Percentiles rank a stretch among this genome's conserved stretches.
phyloP scores from a whole-genome alignment of 2,888 invertebrate genomes.

The Myathropa florea region DNA sequence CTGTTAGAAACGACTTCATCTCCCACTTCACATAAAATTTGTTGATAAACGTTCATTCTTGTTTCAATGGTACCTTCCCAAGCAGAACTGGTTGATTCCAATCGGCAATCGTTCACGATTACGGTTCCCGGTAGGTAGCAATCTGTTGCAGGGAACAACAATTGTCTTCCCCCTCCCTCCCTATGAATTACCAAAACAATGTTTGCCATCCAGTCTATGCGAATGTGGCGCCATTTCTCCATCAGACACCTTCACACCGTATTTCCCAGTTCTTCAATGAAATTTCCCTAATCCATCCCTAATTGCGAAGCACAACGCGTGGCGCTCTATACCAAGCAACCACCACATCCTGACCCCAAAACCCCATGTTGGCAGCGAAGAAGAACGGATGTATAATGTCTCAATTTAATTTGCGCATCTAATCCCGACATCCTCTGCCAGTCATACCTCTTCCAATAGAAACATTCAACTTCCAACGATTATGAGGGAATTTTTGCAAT shows the following conservation, averaged over 20 bases:
- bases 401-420: slow-evolving; percentile 31
- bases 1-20: too few relatives aligned
- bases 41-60: too few relatives aligned
- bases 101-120: too few relatives aligned
- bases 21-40: too few relatives aligned
- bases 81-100: too few relatives aligned
- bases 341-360: neutral
- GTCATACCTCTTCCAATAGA: neutral
- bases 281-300: slow-evolving; percentile 35
- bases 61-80: too few relatives aligned
- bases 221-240: neutral
- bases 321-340: neutral
- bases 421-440: neutral
- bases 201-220: neutral
- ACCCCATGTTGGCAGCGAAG: neutral
- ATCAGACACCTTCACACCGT: neutral
- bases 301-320: slow-evolving; percentile 15
- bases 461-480: slow-evolving; percentile 6
- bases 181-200: neutral
- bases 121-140: too few relatives aligned
- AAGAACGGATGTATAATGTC: slow-evolving; percentile 21
- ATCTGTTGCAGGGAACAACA: too few relatives aligned
- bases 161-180: neutral
- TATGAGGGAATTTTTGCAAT: neutral
- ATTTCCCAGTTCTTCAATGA: neutral